These are phyloP conservation scores for Pseudochromis fuscus DNA, from an alignment of 2,797 vertebrate genomes.

Conservation along the genomic window DNA sequence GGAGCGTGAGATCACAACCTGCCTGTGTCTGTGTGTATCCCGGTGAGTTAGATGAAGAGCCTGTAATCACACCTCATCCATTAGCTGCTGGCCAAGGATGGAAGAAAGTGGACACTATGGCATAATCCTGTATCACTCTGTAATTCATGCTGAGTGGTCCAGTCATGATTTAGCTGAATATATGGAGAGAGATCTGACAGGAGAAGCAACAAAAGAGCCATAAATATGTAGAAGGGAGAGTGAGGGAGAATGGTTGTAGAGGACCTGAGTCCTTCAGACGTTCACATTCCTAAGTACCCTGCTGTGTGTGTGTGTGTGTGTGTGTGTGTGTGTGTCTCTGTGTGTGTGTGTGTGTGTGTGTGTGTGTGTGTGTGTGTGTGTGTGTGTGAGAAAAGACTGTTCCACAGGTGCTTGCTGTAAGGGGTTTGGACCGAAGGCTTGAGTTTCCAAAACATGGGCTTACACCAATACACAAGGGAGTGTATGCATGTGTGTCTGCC, in stretches of 20 bases:
- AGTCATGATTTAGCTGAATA: slow-evolving; percentile 62
- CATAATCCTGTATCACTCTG: slow-evolving; percentile 65
- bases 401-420: slow-evolving; percentile 79
- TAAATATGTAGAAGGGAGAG: slow-evolving; percentile 52
- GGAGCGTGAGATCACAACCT: slow-evolving; percentile 68
- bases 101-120: slow-evolving; percentile 53
- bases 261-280: slow-evolving; percentile 46
- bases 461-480: slow-evolving; percentile 59
- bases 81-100: slow-evolving; percentile 51
- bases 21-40: slow-evolving; percentile 60
- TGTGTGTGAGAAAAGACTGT: slow-evolving; percentile 47
- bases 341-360: slow-evolving; percentile 40
- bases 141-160: slow-evolving; percentile 68
- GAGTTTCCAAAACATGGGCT: slow-evolving; percentile 81
- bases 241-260: slow-evolving; percentile 30
- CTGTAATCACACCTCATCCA: slow-evolving; percentile 71
- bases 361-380: slow-evolving; percentile 36
- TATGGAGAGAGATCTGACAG: slow-evolving; percentile 64
- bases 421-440: slow-evolving; percentile 69
- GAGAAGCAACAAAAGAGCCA: slow-evolving; percentile 51
- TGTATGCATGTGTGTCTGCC: slow-evolving; percentile 44
- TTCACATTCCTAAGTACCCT: slow-evolving; percentile 66
- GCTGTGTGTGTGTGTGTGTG: slow-evolving; percentile 31
- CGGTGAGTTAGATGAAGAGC: slow-evolving; percentile 37
- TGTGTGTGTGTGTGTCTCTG: slow-evolving; percentile 23